Base-by-base conservation (phyloP, 2,797 vertebrate species). In the Coilia nasus region DNA sequence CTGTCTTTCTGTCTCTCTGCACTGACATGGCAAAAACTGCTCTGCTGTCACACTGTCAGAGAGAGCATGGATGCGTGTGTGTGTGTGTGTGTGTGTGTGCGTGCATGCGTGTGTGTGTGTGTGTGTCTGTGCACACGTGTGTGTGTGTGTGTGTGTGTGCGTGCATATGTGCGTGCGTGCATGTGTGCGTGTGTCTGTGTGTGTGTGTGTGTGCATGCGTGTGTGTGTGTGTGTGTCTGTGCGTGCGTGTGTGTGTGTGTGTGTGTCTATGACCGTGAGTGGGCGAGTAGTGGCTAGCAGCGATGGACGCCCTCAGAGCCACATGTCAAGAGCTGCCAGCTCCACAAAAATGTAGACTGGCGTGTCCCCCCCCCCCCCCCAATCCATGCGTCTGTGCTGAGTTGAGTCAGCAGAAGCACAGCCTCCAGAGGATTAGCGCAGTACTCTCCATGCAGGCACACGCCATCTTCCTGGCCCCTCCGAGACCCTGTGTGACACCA, bases 21-120 rank as follows among this genome's bases (percentile, higher is more conserved):
- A 19, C 71, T 85, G 83, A 83, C 44, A 47, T 57, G 64, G 41
- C 67, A 60, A 83, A 89, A 83, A 85, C 83, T 86, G 54, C 81
- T 87, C 78, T 62, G n/a, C 57, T 86, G 86, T 81, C 85, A 86
- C 81, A 54, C 50, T 54, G 50, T 54, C 50, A 54, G 50, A 54
- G n/a, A 41, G 71, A 41, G 6, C 14, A 25, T 41, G 71, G 12
- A 12, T 44, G 71, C 44, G 71, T 11, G 6, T 12, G 12, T 11
- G 62, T 17, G 14, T 9, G 28, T 75, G 31, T 75, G 67, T 75
- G 31, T 75, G n/a, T 78, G 15, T 44, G 67, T 41, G 31, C 17
- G 67, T 35, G 67, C 15, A 14, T 41, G 67, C 35, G 67, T 7
- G 2, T 25, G 23, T 7, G 60, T 10, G 11, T 6, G 25, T 71